Conservation (phyloP, 2,113 vertebrate species). For the Ursus arctos region DNA sequence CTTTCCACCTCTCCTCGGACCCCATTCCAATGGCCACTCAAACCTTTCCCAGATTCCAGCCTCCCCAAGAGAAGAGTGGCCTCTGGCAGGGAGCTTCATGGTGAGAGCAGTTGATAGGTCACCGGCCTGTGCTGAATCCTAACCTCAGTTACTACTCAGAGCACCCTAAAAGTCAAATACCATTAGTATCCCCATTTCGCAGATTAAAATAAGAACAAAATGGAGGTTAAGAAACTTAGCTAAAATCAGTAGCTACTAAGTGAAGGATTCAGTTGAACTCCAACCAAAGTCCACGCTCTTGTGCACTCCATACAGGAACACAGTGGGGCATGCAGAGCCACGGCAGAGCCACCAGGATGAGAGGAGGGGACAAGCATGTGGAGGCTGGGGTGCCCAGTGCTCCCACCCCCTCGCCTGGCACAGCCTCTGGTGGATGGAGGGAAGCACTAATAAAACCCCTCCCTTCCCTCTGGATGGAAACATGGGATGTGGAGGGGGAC, state of each 20-base stretch:
- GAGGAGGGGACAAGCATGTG: not conserved
- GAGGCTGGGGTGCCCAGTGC: not conserved
- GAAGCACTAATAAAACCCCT: not conserved
- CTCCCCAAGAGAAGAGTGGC: not conserved
- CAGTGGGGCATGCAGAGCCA: not conserved
- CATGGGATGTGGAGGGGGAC: not conserved
- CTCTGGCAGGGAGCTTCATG: accelerated
- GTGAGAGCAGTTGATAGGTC: not conserved
- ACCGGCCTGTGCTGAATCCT: not conserved
- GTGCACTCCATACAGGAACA: no score
- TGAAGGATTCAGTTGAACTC: not conserved
- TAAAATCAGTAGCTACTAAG: not conserved
- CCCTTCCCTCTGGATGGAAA: not conserved
- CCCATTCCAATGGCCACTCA: not conserved
- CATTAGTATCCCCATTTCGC: not conserved
- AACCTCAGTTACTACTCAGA: not conserved
- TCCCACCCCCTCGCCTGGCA: accelerated
- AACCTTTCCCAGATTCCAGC: not conserved
- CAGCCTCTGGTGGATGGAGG: not conserved
- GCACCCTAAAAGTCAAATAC: not conserved
- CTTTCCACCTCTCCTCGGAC: not conserved
- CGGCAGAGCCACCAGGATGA: not conserved
- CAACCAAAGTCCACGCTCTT: not conserved
- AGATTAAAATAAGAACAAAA: not conserved
- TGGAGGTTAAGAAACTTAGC: not conserved